Percentiles rank a stretch among this genome's conserved stretches.
phyloP scores from a whole-genome alignment of 2,888 invertebrate species.

The Apotomis capreana region DNA sequence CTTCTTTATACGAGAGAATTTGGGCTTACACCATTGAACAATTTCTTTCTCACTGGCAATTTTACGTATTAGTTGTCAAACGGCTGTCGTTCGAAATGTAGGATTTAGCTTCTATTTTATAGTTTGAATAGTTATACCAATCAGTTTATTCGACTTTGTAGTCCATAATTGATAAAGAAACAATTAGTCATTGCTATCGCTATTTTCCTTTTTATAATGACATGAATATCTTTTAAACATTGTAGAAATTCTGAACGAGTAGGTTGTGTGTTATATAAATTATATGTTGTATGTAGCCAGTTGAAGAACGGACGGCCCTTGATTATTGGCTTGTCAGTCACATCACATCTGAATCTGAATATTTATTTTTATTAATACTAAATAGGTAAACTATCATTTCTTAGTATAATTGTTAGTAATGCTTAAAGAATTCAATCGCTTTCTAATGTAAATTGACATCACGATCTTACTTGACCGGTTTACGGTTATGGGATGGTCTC shows the following conservation, averaged over 20 bases:
- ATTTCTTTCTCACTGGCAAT: constrained; percentile 2
- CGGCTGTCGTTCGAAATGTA: constrained; percentile 7
- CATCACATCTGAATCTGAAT: neutral
- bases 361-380: neutral
- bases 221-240: neutral
- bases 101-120: neutral
- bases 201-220: neutral
- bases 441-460: neutral
- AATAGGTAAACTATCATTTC: constrained; percentile 15
- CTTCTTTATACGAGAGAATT: too few relatives aligned
- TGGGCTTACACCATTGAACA: too few relatives aligned
- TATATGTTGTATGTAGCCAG: neutral
- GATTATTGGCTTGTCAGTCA: neutral
- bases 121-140: neutral
- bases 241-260: neutral
- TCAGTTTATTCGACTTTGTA: neutral
- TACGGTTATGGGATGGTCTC: constrained; percentile 16
- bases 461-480: neutral
- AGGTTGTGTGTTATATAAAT: neutral
- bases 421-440: neutral
- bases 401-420: neutral
- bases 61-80: neutral
- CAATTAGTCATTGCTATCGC: too few relatives aligned
- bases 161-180: neutral
- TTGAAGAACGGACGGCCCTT: constrained; percentile 12